Evolutionary conservation across 2,113 vertebrate species (phyloP), one percentile per base, ranked within the genome.

Genomic region (Pelvicachromis taeniatus): DNA sequence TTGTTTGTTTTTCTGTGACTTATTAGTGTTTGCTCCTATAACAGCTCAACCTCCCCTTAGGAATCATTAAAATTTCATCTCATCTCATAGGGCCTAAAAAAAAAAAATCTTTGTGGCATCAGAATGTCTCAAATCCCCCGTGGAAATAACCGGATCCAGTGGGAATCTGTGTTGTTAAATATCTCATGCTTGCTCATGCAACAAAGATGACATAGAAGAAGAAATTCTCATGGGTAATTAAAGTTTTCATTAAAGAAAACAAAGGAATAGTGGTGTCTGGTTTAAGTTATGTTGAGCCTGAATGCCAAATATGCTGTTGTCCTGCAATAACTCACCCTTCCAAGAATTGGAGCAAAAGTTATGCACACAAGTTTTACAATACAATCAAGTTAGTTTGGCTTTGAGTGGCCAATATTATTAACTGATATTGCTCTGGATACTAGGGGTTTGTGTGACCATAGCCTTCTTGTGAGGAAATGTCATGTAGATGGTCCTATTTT

Each of bases 61-160:
- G 88, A 89, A 78, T 87, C 61, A 87, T 92, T 90, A 81, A 85
- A 85, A 54, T 88, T 86, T 82, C 55, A 82, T 92, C 78, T 87
- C 42, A 84, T 86, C 77, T 86, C 23, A 68, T 59, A 14, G 58
- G 45, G 48, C 82, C 80, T 38, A n/a, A 50, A 83, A 80, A 50
- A 83, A 80, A 81, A 73, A 40, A 19, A 83, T 87, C 80, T 59
- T 79, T 19, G 23, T 68, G 9, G 75, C 29, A 19, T 89, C 79
- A 31, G 52, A 88, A 81, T 73, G 84, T 90, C 87, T 87, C 82
- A 77, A 80, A 81, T 92, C 86, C 87, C 68, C 93, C 70, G 52
- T 89, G 84, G 89, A 89, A 91, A 77, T 79, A 40, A 73, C 84
- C 38, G 2, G 50, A 56, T 56, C 75, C 77, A 9, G 38, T 56